phyloP scores from a whole-genome alignment of 2,888 invertebrate species.

The Cantharis rustica region DNA sequence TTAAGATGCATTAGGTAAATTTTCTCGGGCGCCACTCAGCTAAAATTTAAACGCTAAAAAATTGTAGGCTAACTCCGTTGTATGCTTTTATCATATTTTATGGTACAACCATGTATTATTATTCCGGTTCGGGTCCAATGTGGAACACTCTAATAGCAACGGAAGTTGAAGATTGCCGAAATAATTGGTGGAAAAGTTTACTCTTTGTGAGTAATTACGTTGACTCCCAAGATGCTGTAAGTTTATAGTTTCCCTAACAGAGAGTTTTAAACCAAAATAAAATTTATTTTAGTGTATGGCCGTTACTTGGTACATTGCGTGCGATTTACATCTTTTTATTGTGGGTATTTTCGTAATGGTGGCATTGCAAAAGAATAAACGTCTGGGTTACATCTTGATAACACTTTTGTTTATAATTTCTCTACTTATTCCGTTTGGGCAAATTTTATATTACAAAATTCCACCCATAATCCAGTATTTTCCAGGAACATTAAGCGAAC shows the following conservation, averaged over 20 bases:
- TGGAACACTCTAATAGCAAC: conserved; percentile 60
- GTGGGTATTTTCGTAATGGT: neutral
- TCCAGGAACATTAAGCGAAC: neutral
- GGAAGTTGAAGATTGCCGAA: conserved; percentile 60
- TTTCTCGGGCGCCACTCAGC: neutral
- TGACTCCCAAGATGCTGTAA: conserved; percentile 41
- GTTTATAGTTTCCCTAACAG: neutral
- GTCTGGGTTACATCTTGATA: neutral
- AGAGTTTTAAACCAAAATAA: neutral
- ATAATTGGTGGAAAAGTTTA: conserved; percentile 68
- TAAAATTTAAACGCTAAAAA: neutral
- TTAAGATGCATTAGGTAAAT: neutral
- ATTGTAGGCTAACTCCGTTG: conserved; percentile 60
- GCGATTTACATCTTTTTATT: neutral
- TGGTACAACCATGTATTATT: conserved; percentile 60
- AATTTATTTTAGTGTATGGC: neutral
- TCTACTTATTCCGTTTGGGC: neutral
- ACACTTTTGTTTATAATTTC: neutral
- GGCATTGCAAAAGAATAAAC: neutral
- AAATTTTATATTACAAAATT: neutral
- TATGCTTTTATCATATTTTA: conserved; percentile 64
- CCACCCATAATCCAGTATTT: neutral
- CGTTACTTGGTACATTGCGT: neutral
- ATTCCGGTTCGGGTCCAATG: conserved; percentile 65
- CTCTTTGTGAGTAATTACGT: conserved; percentile 67